Conservation (phyloP, 2,113 vertebrate genomes). For the Tyto alba region DNA sequence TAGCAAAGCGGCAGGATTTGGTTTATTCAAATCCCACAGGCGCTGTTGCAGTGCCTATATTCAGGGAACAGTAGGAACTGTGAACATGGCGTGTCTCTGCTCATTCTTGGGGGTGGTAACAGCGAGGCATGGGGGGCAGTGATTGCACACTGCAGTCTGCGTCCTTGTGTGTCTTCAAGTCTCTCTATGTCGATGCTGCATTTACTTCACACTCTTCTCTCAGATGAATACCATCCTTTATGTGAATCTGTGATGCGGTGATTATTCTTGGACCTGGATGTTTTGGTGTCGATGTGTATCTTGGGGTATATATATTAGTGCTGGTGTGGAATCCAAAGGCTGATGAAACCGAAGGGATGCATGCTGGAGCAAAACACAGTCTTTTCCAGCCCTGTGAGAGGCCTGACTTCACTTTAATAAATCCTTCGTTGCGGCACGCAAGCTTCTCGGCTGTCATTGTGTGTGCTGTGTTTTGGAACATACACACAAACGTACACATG, state of each 20-base stretch:
- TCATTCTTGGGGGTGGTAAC: background rate
- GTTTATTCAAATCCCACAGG: background rate
- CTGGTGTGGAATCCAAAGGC: background rate
- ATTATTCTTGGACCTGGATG: background rate
- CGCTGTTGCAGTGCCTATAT: background rate
- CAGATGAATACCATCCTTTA: background rate
- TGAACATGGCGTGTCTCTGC: background rate
- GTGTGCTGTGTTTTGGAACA: background rate
- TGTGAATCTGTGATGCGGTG: background rate
- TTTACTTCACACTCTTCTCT: background rate
- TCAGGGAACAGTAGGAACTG: background rate
- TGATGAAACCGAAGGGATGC: background rate
- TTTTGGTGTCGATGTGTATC: background rate
- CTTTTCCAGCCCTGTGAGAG: background rate
- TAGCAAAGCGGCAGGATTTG: background rate
- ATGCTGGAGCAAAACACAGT: background rate
- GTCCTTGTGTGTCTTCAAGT: background rate
- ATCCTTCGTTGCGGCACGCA: fast-evolving
- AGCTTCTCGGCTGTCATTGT: background rate
- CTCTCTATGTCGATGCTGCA: fast-evolving
- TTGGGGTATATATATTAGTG: background rate
- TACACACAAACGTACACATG: background rate
- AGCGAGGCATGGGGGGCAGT: fast-evolving
- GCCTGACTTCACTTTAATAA: background rate
- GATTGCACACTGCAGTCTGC: background rate